phyloP scores from a whole-genome alignment of 2,797 vertebrate species.

The Enteromius argenteus region DNA sequence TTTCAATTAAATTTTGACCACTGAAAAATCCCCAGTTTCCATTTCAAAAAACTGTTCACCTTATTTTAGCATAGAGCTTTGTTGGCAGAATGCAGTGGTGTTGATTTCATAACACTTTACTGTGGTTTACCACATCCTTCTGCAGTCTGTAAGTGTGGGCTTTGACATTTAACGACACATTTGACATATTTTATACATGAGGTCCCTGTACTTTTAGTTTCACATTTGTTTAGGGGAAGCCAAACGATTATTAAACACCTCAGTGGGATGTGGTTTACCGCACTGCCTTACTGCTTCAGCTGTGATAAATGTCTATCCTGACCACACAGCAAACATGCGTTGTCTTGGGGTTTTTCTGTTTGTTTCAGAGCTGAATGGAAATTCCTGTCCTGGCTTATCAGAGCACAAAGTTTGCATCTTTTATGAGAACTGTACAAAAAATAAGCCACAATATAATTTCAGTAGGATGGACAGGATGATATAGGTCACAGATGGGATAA shows the following conservation, averaged over 20 bases:
- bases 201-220: background rate
- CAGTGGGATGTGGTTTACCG: constrained; percentile 1
- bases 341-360: background rate
- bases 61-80: background rate
- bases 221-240: background rate
- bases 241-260: constrained; percentile 20
- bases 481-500: background rate
- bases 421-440: background rate
- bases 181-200: background rate
- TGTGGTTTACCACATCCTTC: constrained; percentile 14
- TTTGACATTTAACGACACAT: constrained; percentile 9
- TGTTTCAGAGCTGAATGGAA: background rate
- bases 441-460: background rate
- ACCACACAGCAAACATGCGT: background rate
- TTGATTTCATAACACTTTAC: constrained; percentile 23
- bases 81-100: background rate
- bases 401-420: background rate
- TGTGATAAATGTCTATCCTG: background rate
- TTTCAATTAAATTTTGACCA: background rate
- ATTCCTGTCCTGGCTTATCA: background rate
- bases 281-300: constrained; percentile 19
- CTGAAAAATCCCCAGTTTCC: background rate
- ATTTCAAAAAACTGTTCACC: background rate
- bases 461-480: background rate
- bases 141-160: background rate